Conservation (phyloP, 2,797 vertebrate species). For the Falco naumanni region DNA sequence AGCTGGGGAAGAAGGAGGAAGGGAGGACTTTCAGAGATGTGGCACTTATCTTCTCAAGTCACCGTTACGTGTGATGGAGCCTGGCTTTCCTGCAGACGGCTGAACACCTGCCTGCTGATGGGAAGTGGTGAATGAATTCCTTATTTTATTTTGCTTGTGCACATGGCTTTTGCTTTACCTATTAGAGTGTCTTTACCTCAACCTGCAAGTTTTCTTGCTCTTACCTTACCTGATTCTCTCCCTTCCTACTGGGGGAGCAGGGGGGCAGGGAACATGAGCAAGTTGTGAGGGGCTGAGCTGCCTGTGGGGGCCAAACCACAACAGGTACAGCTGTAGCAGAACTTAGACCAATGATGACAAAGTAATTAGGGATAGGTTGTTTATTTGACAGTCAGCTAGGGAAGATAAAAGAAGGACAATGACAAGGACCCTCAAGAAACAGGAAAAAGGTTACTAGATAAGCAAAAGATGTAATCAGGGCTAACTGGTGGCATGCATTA, state of each 20-base stretch:
- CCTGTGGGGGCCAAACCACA: background rate
- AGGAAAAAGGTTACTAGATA: background rate
- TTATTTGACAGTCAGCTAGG: background rate
- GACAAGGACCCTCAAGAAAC: background rate
- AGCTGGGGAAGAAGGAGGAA: background rate
- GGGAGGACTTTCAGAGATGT: background rate
- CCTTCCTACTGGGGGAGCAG: no score
- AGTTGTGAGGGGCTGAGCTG: background rate
- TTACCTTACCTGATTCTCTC: background rate
- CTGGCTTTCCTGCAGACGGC: background rate
- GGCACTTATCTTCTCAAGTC: background rate
- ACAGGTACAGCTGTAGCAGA: background rate
- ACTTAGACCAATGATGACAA: background rate
- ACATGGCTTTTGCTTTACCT: background rate
- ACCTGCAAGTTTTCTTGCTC: background rate
- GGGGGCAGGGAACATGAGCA: background rate
- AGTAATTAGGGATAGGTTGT: background rate
- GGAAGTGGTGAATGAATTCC: background rate
- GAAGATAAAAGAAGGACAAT: background rate
- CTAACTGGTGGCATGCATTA: background rate
- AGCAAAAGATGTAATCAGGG: background rate
- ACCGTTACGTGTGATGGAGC: rapidly evolving
- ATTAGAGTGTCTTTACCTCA: background rate
- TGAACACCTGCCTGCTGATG: background rate
- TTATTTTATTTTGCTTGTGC: background rate